Evolutionary conservation across 2,888 invertebrate genomes (phyloP), one percentile per base, ranked within the genome.

Genomic region (Pachydiplax longipennis): DNA sequence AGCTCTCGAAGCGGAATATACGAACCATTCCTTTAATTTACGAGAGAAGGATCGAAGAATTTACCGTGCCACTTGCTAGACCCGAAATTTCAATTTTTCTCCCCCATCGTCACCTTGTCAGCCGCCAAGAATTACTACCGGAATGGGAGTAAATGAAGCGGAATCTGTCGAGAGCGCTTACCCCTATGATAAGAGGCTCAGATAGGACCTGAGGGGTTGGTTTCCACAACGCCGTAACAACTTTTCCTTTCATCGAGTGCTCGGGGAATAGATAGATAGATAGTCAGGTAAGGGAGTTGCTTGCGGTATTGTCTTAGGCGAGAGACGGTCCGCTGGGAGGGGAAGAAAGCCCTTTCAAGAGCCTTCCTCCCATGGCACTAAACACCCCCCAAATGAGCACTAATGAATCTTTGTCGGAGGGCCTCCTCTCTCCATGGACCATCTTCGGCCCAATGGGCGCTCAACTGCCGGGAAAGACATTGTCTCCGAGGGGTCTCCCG

Each of bases 401-500:
- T 83, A 83, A 83, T 83, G 83, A 83, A 83, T 83, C 83, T 61
- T 83, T 58, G 83, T 83, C 58, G 58, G 31, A 58, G 83, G 83
- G 48, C 25, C 82, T 18, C 44, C 22, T 48, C 40, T 48, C 48
- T 31, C 82, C 53, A 25, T 53, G 82, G 53, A 35, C 58, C 87
- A 61, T 87, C 35, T 87, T 37, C 87, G 87, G 87, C 37, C 87
- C 87, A 65, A 65, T 37, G 87, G 87, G n/a, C 61, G 65, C 87
- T 87, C 87, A 87, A 87, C 87, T 65, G 87, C 87, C 61, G 87
- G 83, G 87, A 87, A 83, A 87, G 65, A 61, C 61, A 83, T 83
- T 83, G 83, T 83, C 73, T 73, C 73, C 65, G 25, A 65, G 65
- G n/a, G 65, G 65, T 25, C 65, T 2, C 25, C n/a, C 8, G 0